These are phyloP conservation scores for Scotopteryx bipunctaria DNA, from an alignment of 2,888 invertebrate genomes.

Conservation along the genomic window DNA sequence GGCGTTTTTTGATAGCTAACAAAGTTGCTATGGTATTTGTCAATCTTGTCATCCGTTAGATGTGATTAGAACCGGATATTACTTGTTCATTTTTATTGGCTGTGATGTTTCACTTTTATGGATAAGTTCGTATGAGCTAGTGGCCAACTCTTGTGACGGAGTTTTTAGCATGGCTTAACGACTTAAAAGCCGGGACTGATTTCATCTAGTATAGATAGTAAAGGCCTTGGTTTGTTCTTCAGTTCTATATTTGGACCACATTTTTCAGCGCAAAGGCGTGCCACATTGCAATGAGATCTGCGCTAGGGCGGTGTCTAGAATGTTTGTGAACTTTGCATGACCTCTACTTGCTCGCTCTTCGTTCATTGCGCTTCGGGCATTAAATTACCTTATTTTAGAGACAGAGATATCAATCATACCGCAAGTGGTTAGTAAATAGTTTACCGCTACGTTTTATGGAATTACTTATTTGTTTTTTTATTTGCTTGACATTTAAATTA, in stretches of 20 bases:
- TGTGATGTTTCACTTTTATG: too few species aligned
- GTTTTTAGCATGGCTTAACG: too few species aligned
- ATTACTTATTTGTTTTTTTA: slow-evolving; percentile 7
- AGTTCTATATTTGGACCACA: not conserved
- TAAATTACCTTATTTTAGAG: slow-evolving; percentile 43
- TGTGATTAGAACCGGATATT: too few species aligned
- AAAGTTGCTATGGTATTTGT: too few species aligned
- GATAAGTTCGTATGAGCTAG: too few species aligned
- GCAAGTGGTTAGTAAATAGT: slow-evolving; percentile 7
- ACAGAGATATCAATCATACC: slow-evolving; percentile 31
- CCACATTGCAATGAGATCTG: slow-evolving; percentile 44
- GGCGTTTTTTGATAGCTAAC: too few species aligned
- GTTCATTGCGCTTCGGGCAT: slow-evolving; percentile 39
- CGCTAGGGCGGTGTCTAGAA: slow-evolving; percentile 43
- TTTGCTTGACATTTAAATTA: slow-evolving; percentile 29
- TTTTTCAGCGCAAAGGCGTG: slow-evolving; percentile 38
- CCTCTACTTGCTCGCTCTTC: slow-evolving; percentile 50
- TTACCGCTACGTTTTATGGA: slow-evolving; percentile 1
- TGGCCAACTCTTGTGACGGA: too few species aligned
- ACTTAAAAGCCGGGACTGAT: too few species aligned
- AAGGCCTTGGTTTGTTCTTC: too few species aligned
- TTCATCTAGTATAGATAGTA: too few species aligned
- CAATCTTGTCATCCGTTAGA: too few species aligned
- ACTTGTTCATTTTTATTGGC: too few species aligned
- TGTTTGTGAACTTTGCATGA: slow-evolving; percentile 62